Conservation (phyloP, 2,797 vertebrate species). For the Bradypodion ventrale region DNA sequence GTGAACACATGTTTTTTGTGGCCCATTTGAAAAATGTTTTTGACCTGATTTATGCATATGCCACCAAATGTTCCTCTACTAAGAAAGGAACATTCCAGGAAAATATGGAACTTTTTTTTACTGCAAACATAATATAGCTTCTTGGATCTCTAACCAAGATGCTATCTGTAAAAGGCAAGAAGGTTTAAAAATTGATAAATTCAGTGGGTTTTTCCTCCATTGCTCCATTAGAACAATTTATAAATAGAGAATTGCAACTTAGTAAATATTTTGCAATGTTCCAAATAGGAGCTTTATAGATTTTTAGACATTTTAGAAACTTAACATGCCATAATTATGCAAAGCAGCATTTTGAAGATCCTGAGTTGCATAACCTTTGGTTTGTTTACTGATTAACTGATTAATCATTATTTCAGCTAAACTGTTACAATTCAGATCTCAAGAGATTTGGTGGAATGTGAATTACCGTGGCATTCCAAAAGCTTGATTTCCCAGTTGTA, state of each 20-base stretch:
- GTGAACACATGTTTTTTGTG: too few species aligned
- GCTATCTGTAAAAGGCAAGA: not conserved
- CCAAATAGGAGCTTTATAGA: not conserved
- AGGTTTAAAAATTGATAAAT: not conserved
- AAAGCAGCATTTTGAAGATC: not conserved
- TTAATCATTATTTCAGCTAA: conserved; percentile 1
- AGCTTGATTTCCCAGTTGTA: not conserved
- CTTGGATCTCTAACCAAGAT: not conserved
- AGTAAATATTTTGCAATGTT: not conserved
- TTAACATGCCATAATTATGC: not conserved
- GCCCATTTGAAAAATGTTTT: not conserved
- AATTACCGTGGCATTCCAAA: not conserved
- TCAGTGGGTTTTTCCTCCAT: not conserved
- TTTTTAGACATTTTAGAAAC: not conserved
- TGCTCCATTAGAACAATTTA: not conserved
- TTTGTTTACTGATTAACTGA: not conserved
- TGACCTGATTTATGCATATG: not conserved
- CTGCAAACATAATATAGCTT: not conserved
- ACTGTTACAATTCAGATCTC: not conserved
- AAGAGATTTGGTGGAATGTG: not conserved
- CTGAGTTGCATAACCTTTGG: not conserved
- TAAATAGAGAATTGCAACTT: not conserved
- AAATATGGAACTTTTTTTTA: not conserved
- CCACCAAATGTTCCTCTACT: not conserved
- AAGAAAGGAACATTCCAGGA: not conserved